These are phyloP conservation scores for Andricus curvator DNA, from an alignment of 2,888 invertebrate genomes.

Conservation along the genomic window DNA sequence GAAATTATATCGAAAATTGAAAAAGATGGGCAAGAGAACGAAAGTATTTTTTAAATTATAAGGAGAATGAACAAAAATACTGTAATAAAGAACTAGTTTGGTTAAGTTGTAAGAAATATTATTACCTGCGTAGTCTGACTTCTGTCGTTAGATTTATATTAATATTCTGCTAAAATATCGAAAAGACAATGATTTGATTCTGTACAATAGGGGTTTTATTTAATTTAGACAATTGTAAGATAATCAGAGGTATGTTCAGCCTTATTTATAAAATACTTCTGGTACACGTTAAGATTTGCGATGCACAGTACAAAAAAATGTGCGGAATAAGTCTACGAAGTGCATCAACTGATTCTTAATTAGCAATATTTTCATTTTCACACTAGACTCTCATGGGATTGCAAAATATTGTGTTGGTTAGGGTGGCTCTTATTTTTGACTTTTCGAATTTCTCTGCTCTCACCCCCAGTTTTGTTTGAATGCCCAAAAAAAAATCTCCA, in stretches of 20 bases:
- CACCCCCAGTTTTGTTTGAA: no score
- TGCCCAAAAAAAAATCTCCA: no score
- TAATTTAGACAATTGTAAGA: conserved; percentile 59
- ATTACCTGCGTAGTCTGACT: not conserved
- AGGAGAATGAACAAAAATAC: not conserved
- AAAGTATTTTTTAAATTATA: not conserved
- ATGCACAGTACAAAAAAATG: not conserved
- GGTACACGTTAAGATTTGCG: not conserved
- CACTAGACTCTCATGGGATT: not conserved
- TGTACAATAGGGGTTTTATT: conserved; percentile 67
- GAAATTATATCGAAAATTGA: not conserved
- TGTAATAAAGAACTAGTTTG: not conserved
- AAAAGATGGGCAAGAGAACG: not conserved
- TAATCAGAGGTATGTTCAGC: conserved; percentile 34
- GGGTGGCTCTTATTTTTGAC: no score
- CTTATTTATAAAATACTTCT: conserved; percentile 35
- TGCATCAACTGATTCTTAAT: conserved; percentile 4
- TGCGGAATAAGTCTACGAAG: not conserved
- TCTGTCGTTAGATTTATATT: not conserved
- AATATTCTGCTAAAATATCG: not conserved
- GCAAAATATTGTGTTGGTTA: not conserved
- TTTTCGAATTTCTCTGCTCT: no score
- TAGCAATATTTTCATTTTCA: not conserved
- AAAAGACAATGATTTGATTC: conserved; percentile 41
- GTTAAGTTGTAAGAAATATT: not conserved